Conservation (phyloP, 2,888 invertebrate species). For the Syrphus vitripennis region DNA sequence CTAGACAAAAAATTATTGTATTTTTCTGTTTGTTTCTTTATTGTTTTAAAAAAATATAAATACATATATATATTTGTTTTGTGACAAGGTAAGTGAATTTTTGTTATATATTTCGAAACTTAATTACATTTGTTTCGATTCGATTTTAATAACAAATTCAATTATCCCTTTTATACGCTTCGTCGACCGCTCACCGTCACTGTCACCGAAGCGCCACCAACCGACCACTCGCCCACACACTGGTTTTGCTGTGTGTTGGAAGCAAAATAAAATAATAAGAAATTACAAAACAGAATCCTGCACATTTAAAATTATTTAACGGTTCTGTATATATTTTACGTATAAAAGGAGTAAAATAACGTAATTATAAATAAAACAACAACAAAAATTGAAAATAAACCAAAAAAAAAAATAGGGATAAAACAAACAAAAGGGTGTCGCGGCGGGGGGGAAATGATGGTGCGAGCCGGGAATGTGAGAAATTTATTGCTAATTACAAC, state of each 20-base stretch:
- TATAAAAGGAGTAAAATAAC: slow-evolving; percentile 9
- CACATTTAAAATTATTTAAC: slow-evolving; percentile 19
- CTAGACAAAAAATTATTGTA: background rate
- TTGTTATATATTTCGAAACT: background rate
- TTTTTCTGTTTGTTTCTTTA: background rate
- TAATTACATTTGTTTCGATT: slow-evolving; percentile 10
- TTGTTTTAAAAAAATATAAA: background rate
- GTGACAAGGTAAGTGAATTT: background rate
- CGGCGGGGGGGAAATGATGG: background rate
- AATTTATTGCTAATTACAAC: slow-evolving; percentile 52
- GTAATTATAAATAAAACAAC: background rate
- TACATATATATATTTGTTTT: background rate
- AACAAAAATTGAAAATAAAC: background rate
- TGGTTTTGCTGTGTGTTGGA: too few species aligned
- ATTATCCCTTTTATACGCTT: background rate
- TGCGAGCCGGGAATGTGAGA: background rate
- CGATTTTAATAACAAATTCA: background rate
- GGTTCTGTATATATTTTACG: background rate
- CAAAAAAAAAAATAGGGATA: background rate
- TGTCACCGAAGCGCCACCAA: background rate
- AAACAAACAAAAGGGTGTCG: slow-evolving; percentile 3
- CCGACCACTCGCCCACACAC: too few species aligned
- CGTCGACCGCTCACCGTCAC: background rate
- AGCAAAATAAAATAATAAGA: background rate
- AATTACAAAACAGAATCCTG: background rate